These are phyloP conservation scores for Zaprionus inermis DNA, from an alignment of 1,140 invertebrate genomes.

Conservation along the genomic window DNA sequence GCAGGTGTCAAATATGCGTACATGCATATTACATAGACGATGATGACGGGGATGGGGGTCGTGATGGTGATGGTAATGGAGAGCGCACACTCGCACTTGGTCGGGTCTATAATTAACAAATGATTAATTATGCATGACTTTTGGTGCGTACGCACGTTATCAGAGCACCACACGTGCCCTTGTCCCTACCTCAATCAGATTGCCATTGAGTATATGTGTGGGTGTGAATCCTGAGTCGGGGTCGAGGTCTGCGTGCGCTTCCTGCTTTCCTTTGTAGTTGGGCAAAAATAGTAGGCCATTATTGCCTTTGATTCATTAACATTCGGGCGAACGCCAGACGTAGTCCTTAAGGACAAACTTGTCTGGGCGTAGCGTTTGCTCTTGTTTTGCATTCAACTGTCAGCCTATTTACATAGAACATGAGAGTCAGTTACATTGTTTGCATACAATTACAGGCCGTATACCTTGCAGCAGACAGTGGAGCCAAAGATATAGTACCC, in stretches of 20 bases:
- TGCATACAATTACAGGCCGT: conserved; percentile 75
- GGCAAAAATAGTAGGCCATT: conserved; percentile 56
- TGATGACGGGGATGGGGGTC: neutral
- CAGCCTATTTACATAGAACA: conserved; percentile 80
- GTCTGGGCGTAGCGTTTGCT: conserved; percentile 38
- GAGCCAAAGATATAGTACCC: neutral
- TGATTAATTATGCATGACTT: conserved; percentile 82
- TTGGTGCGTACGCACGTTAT: conserved; percentile 70
- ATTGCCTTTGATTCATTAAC: conserved; percentile 80
- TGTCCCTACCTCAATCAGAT: neutral
- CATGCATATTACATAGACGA: conserved; percentile 45
- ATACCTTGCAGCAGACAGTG: neutral
- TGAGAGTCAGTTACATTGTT: conserved; percentile 69
- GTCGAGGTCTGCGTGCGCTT: conserved; percentile 37
- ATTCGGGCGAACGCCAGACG: conserved; percentile 44
- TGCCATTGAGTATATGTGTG: neutral
- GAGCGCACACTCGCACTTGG: conserved; percentile 32
- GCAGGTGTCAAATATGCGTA: conserved; percentile 71
- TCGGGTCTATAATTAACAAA: conserved; percentile 80
- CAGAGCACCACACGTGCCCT: conserved; percentile 64
- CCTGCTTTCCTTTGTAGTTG: conserved; percentile 62
- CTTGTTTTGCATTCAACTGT: conserved; percentile 68
- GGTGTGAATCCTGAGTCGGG: conserved; percentile 8
- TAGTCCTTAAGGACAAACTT: conserved; percentile 7
- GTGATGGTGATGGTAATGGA: neutral